Base-by-base conservation (phyloP, 1,140 invertebrate species). In the Macrosteles quadrilineatus region DNA sequence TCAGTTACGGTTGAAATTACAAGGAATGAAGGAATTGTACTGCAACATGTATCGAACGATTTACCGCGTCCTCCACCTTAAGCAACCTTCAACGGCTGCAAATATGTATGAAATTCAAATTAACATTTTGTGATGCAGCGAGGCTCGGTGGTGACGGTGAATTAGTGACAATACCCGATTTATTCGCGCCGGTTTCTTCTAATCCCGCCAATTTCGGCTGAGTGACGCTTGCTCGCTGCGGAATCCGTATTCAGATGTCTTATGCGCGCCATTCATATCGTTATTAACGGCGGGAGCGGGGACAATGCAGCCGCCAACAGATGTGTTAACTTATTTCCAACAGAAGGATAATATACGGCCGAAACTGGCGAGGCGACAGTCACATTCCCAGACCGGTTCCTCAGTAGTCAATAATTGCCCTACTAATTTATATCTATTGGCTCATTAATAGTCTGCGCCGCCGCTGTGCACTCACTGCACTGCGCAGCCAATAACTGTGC, bases 171-270 rank as follows among this genome's bases (percentile, higher is more conserved):
- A 59, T 59, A 59, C 55, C 55, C 55, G 23, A 59, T 59, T 59
- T 59, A 59, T 59, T 59, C 55, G 23, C 55, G 25, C 23, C 57
- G 29, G 57, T 23, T 2, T 21, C n/a, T 43, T 36, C n/a, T 36
- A 43, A 17, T 64, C 62, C 36, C 29, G n/a, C 17, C 62, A 64
- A 43, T 36, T 32, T 43, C 62, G 62, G 23, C 11, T 21, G 62
- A 43, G 6, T 66, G 63, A 57, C 53, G 53, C 29, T 19, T 17
- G 45, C 63, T 6, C 25, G 59, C 32, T 2, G 29, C 30, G 63
- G 32, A 66, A 43, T 66, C 63, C 40, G 32, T 66, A 66, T 66
- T 66, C 63, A 66, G 63, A 66, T 66, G 63, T 66, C 63, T 27
- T 43, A 66, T 66, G 40, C 63, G 63, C 23, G 40, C 27, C 63